These are phyloP conservation scores for Cotesia vestalis DNA, from an alignment of 1,140 invertebrate species.

Conservation along the genomic window DNA sequence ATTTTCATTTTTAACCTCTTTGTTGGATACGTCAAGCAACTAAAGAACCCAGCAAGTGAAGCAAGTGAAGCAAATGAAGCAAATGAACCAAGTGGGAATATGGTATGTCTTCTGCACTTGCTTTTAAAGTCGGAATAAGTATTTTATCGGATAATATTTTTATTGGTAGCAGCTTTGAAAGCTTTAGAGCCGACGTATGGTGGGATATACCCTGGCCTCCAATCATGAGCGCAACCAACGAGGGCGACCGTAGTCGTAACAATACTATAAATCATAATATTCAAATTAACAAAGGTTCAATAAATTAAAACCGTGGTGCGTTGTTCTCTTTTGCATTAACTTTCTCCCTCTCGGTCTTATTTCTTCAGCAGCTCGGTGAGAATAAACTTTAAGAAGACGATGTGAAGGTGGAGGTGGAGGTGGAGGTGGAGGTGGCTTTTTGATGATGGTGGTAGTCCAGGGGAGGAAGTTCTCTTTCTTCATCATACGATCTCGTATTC, in stretches of 20 bases:
- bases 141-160: conserved; percentile 11
- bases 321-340: conserved; percentile 7
- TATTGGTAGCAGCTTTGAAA: background rate
- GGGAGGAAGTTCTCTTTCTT: too few relatives aligned
- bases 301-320: conserved; percentile 47
- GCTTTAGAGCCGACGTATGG: conserved; percentile 8
- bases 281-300: conserved; percentile 49
- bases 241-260: conserved; percentile 43
- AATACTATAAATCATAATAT: conserved; percentile 50
- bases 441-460: background rate
- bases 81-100: too few relatives aligned
- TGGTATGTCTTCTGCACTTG: background rate
- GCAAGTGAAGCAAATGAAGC: too few relatives aligned
- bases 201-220: background rate
- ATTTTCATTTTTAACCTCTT: background rate
- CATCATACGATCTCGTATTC: conserved; percentile 6
- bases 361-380: too few relatives aligned
- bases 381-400: conserved; percentile 1
- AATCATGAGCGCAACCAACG: conserved; percentile 28
- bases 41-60: too few relatives aligned
- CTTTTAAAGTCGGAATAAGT: conserved; percentile 22
- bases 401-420: background rate
- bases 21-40: background rate
- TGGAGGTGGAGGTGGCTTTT: conserved; percentile 10
- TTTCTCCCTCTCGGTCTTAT: background rate